Conservation (phyloP, 2,888 invertebrate species). For the Cosmia pyralina region DNA sequence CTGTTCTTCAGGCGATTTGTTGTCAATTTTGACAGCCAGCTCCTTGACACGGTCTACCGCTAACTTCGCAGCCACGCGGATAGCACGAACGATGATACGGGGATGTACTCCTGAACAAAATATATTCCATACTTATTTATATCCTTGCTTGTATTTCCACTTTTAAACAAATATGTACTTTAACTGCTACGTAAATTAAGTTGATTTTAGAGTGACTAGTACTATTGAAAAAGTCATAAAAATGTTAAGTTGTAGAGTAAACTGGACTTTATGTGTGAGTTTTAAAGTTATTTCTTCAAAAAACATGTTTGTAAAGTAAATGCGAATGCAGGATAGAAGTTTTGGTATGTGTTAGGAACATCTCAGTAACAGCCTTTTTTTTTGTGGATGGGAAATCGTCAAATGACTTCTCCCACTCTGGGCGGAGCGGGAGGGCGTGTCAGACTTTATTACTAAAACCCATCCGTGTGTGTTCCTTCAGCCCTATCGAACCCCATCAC, state of each 20-base stretch:
- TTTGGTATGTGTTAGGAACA: neutral
- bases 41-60: slow-evolving; percentile 95
- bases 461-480: too few species aligned
- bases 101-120: slow-evolving; percentile 94
- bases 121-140: neutral
- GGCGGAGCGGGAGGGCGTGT: too few species aligned
- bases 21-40: slow-evolving; percentile 95
- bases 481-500: too few species aligned
- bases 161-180: neutral
- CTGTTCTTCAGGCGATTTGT: slow-evolving; percentile 91
- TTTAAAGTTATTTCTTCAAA: neutral
- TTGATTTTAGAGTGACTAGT: neutral
- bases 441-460: too few species aligned
- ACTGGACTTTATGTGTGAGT: too few species aligned
- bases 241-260: neutral
- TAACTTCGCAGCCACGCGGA: slow-evolving; percentile 95
- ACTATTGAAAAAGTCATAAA: neutral
- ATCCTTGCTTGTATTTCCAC: neutral
- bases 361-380: neutral
- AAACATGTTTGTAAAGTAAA: neutral
- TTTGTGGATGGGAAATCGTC: too few species aligned
- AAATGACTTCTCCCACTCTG: too few species aligned
- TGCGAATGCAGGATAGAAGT: neutral
- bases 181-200: neutral
- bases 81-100: slow-evolving; percentile 96